These are phyloP conservation scores for Pantelozetes paolii DNA, from an alignment of 2,888 invertebrate species.

Conservation along the genomic window DNA sequence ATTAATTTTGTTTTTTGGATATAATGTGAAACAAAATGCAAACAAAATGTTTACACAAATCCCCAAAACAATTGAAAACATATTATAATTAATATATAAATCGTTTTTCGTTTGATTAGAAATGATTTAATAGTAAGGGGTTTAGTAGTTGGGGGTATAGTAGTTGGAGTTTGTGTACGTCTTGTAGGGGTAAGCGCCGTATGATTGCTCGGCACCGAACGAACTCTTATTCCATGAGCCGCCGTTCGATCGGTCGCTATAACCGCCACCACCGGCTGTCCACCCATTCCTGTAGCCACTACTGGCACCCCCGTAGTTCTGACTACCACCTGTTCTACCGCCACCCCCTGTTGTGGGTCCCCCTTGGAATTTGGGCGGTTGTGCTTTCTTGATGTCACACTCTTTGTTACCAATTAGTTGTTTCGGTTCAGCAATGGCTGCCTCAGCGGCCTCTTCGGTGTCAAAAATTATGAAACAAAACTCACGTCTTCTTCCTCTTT, in stretches of 20 bases:
- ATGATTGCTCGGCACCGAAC: neutral
- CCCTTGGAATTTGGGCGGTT: conserved; percentile 32
- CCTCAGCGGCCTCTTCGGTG: conserved; percentile 87
- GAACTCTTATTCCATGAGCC: conserved; percentile 19
- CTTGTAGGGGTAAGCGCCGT: conserved; percentile 31
- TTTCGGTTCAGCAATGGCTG: conserved; percentile 82
- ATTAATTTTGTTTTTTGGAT: no score
- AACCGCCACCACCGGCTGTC: neutral
- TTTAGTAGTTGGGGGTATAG: conserved; percentile 21
- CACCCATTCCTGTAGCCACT: conserved; percentile 24
- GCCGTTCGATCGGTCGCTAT: neutral
- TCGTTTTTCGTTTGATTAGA: neutral
- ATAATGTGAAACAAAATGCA: no score
- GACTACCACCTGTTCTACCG: conserved; percentile 30
- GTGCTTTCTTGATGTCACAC: conserved; percentile 88
- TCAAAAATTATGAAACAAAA: conserved; percentile 98
- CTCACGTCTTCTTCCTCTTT: conserved; percentile 91
- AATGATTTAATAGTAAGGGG: neutral
- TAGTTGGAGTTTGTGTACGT: conserved; percentile 36
- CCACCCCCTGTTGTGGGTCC: conserved; percentile 34
- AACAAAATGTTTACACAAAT: no score
- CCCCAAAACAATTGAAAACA: no score
- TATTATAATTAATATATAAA: no score
- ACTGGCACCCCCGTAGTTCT: conserved; percentile 56
- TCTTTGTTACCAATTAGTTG: conserved; percentile 89